These are phyloP conservation scores for Ephialtes manifestator DNA, from an alignment of 2,888 invertebrate genomes.

Conservation along the genomic window DNA sequence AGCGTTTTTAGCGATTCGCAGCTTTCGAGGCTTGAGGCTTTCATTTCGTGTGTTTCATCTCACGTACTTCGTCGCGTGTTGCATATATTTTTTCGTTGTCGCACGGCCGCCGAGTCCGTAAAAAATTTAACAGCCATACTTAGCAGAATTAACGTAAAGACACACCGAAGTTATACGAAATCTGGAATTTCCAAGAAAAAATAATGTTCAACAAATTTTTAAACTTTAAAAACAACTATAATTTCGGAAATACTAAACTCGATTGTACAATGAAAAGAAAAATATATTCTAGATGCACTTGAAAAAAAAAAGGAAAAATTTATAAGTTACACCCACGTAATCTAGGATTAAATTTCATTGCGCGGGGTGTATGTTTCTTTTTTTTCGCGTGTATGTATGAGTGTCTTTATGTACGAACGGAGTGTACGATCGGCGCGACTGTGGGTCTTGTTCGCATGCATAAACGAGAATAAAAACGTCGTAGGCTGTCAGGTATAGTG, in stretches of 20 bases:
- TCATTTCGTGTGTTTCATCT: constrained; percentile 34
- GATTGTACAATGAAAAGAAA: constrained; percentile 15
- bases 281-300: constrained; percentile 50
- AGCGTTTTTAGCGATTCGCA: constrained; percentile 17
- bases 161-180: constrained; percentile 10
- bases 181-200: not conserved
- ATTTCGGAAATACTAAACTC: not conserved
- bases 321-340: constrained; percentile 62
- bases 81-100: constrained; percentile 9
- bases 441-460: constrained; percentile 32
- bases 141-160: constrained; percentile 4
- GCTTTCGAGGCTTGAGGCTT: constrained; percentile 10
- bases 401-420: constrained; percentile 30
- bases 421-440: constrained; percentile 6
- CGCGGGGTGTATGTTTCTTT: constrained; percentile 32
- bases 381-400: constrained; percentile 20
- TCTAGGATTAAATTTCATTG: constrained; percentile 59
- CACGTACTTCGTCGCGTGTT: constrained; percentile 6
- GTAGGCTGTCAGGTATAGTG: constrained; percentile 53
- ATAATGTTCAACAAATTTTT: not conserved
- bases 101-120: not conserved
- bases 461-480: constrained; percentile 43
- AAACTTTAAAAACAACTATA: not conserved
- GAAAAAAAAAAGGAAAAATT: constrained; percentile 31
- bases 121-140: constrained; percentile 1